Conservation (phyloP, 2,113 vertebrate species). For the Macrotis lagotis region DNA sequence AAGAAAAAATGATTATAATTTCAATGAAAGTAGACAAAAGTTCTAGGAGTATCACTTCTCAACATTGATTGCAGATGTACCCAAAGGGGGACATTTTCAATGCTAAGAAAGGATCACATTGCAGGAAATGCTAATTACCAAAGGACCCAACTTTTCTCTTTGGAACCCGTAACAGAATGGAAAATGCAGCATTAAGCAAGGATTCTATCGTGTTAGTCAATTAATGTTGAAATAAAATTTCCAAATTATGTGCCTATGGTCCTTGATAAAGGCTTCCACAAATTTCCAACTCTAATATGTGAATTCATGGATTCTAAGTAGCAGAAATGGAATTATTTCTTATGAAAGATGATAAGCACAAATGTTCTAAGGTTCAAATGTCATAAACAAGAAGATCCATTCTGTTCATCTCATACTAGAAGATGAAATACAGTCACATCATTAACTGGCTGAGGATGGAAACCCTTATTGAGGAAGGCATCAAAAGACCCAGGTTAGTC, state of each 20-base stretch:
- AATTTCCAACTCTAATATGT: conserved; percentile 32
- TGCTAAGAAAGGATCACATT: not conserved
- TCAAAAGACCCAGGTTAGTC: conserved; percentile 30
- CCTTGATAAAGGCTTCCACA: conserved; percentile 16
- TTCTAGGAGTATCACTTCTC: not conserved
- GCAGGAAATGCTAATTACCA: not conserved
- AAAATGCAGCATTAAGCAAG: conserved; percentile 1
- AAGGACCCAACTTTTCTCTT: conserved; percentile 24
- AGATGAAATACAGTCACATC: conserved; percentile 26
- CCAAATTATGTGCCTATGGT: conserved; percentile 43
- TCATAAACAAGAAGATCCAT: conserved; percentile 43
- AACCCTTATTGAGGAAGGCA: conserved; percentile 46
- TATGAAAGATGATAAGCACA: conserved; percentile 47
- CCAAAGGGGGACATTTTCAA: conserved; percentile 6
- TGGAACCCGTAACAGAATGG: conserved; percentile 23
- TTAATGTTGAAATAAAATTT: conserved; percentile 32
- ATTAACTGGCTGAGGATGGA: conserved; percentile 39
- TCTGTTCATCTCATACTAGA: conserved; percentile 26
- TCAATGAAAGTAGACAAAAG: not conserved
- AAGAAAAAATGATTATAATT: not conserved
- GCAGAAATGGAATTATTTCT: conserved; percentile 31
- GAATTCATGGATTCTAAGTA: conserved; percentile 46
- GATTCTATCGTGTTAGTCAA: not conserved
- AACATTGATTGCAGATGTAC: not conserved
- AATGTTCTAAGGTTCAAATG: conserved; percentile 30